Conservation (phyloP, 2,888 invertebrate species). For the Macrosoma leucophasiata region DNA sequence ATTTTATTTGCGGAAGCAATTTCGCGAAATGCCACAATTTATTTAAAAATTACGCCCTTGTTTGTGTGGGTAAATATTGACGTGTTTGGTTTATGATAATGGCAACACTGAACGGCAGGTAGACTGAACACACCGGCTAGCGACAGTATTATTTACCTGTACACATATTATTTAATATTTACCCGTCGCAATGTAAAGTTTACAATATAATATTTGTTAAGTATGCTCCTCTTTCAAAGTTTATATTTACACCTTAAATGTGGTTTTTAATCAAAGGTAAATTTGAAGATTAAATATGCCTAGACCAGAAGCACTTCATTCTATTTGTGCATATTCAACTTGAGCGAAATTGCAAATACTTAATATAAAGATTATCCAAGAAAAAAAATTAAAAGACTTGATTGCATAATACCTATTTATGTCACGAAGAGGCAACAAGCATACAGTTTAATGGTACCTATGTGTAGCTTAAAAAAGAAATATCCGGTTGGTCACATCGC, state of each 20-base stretch:
- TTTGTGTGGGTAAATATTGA: constrained; percentile 75
- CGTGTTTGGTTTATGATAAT: constrained; percentile 76
- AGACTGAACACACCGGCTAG: constrained; percentile 49
- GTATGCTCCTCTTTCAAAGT: constrained; percentile 70
- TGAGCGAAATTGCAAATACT: too few relatives aligned
- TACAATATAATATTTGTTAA: constrained; percentile 73
- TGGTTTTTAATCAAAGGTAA: constrained; percentile 69
- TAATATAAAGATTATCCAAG: too few relatives aligned
- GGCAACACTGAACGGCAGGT: constrained; percentile 69
- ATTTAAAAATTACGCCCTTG: constrained; percentile 77
- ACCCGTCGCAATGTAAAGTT: constrained; percentile 68
- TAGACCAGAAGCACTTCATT: too few relatives aligned
- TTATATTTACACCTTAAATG: constrained; percentile 59
- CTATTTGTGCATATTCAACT: too few relatives aligned
- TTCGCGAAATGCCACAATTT: constrained; percentile 76
- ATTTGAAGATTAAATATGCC: constrained; percentile 49
- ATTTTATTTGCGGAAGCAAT: constrained; percentile 72
- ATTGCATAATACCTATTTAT: too few relatives aligned
- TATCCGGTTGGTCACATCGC: too few relatives aligned
- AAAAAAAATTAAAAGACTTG: too few relatives aligned
- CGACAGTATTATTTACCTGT: constrained; percentile 67
- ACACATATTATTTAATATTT: constrained; percentile 74
- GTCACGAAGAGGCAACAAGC: too few relatives aligned
- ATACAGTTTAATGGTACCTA: too few relatives aligned
- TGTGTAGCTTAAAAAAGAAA: too few relatives aligned